These are phyloP conservation scores for Acutogordius australiensis DNA, from an alignment of 2,888 invertebrate genomes.

Conservation along the genomic window DNA sequence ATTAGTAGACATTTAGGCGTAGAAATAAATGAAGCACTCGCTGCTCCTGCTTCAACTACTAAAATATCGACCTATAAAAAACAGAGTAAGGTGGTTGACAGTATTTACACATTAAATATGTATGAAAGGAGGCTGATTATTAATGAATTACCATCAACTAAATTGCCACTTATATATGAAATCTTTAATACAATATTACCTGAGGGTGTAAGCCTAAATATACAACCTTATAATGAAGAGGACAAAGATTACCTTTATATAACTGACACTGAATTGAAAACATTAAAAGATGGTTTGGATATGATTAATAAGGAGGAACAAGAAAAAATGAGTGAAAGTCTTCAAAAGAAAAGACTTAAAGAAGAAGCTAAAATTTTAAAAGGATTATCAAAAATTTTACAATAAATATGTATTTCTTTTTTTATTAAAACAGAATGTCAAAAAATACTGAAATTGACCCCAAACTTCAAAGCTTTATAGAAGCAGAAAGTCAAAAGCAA, in stretches of 20 bases:
- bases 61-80: slow-evolving; percentile 6
- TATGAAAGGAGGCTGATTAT: neutral
- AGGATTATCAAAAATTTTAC: slow-evolving; percentile 1
- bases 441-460: neutral
- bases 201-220: neutral
- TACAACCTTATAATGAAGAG: neutral
- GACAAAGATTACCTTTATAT: slow-evolving; percentile 2
- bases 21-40: slow-evolving; percentile 3
- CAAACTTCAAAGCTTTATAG: neutral
- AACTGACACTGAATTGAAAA: neutral
- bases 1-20: neutral
- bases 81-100: neutral
- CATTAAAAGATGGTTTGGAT: neutral
- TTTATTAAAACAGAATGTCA: neutral
- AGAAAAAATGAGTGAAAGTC: slow-evolving; percentile 9
- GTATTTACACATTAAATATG: neutral
- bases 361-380: slow-evolving; percentile 9
- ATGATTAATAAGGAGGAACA: neutral
- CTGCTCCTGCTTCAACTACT: neutral
- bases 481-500: slow-evolving; percentile 6
- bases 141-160: neutral
- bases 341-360: neutral
- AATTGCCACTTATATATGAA: neutral
- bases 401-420: neutral
- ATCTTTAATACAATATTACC: neutral